A percentile compares a stretch with the other conserved stretches of the same genome.
Conservation (phyloP, 2,888 invertebrate species). For the Phalera bucephala region DNA sequence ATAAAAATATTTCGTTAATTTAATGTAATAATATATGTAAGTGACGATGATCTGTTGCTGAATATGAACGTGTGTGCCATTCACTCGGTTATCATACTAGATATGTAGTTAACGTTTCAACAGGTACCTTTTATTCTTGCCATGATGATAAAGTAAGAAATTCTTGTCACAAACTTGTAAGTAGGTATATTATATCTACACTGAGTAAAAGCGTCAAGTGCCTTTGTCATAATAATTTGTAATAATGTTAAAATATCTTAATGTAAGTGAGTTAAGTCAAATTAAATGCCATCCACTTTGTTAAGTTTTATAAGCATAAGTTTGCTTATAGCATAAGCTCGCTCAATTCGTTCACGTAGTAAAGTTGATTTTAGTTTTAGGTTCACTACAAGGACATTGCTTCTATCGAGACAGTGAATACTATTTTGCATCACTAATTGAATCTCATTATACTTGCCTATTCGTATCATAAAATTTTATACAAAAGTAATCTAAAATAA, state of each 20-base stretch:
- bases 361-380: slow-evolving; percentile 67
- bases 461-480: slow-evolving; percentile 9
- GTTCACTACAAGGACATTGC: slow-evolving; percentile 50
- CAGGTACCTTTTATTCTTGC: slow-evolving; percentile 83
- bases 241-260: slow-evolving; percentile 58
- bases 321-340: slow-evolving; percentile 77
- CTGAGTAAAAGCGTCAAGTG: slow-evolving; percentile 68
- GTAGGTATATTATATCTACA: slow-evolving; percentile 61
- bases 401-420: slow-evolving; percentile 37
- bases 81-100: slow-evolving; percentile 77
- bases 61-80: slow-evolving; percentile 77
- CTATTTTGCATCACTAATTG: slow-evolving; percentile 12
- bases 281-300: slow-evolving; percentile 83
- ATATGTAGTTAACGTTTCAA: slow-evolving; percentile 75
- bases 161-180: slow-evolving; percentile 75
- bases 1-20: slow-evolving; percentile 39
- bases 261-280: slow-evolving; percentile 81
- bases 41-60: slow-evolving; percentile 58
- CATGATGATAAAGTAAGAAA: slow-evolving; percentile 81
- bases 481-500: slow-evolving; percentile 24
- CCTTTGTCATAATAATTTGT: slow-evolving; percentile 73
- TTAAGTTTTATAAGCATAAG: slow-evolving; percentile 80
- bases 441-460: slow-evolving; percentile 11
- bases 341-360: slow-evolving; percentile 80
- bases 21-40: slow-evolving; percentile 40